phyloP scores from a whole-genome alignment of 2,113 vertebrate species.

The Oriolus oriolus region DNA sequence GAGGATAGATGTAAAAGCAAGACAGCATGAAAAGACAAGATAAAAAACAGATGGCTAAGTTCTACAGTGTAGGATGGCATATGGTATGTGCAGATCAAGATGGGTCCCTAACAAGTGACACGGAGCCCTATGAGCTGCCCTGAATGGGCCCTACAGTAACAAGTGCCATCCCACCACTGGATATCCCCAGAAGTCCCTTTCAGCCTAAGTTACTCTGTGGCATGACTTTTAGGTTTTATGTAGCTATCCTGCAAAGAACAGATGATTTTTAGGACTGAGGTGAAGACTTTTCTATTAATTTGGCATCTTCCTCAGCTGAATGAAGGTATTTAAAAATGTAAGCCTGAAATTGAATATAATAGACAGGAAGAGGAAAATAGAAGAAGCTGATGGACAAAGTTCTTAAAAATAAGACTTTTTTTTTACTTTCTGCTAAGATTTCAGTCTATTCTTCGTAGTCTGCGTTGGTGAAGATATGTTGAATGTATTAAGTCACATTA shows the following conservation, averaged over 20 bases:
- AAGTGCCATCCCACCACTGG: not conserved
- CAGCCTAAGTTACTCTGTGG: not conserved
- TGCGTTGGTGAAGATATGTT: not conserved
- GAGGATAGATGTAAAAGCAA: not conserved
- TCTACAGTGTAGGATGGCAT: not conserved
- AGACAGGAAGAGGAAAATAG: not conserved
- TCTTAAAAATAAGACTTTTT: not conserved
- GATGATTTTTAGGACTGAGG: not conserved
- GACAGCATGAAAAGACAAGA: not conserved
- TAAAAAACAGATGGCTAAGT: not conserved
- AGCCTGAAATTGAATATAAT: not conserved
- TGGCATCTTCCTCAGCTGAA: not conserved
- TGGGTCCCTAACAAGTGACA: not conserved
- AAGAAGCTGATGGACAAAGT: not conserved
- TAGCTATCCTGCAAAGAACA: not conserved
- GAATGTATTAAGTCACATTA: not conserved
- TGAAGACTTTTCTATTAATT: not conserved
- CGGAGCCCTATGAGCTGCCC: not conserved
- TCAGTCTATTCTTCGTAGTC: not conserved
- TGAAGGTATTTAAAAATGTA: not conserved
- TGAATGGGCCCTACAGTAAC: not conserved
- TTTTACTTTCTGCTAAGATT: not conserved
- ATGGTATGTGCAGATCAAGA: not conserved
- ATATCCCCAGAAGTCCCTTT: not conserved
- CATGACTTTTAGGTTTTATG: not conserved